phyloP scores from a whole-genome alignment of 92 coral and sea anemone species.

The Metridium senile region DNA sequence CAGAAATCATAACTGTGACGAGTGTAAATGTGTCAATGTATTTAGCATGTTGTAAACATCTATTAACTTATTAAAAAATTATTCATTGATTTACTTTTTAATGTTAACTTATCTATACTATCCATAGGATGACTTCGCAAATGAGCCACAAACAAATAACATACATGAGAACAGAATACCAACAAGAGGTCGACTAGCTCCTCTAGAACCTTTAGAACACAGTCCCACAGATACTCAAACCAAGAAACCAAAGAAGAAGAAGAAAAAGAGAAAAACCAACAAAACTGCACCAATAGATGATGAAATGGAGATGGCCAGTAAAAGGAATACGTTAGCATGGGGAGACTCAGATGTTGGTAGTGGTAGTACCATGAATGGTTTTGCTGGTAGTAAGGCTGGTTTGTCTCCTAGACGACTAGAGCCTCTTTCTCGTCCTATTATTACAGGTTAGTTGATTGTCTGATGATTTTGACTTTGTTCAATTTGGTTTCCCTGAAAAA shows the following conservation, averaged over 20 bases:
- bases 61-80: no score
- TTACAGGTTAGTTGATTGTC: constrained; percentile 24
- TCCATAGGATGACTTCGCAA: no score
- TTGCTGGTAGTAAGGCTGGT: constrained; percentile 56
- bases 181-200: constrained; percentile 27
- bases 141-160: neutral
- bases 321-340: constrained; percentile 72
- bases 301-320: constrained; percentile 21
- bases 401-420: constrained; percentile 68
- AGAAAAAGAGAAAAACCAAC: constrained; percentile 55
- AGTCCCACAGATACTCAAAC: constrained; percentile 40
- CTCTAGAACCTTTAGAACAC: constrained; percentile 11
- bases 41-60: no score
- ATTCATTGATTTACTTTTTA: no score
- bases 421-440: constrained; percentile 60
- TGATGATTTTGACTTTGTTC: neutral
- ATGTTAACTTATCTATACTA: no score
- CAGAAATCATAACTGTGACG: no score
- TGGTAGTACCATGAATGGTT: constrained; percentile 73
- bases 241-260: constrained; percentile 76
- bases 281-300: constrained; percentile 74
- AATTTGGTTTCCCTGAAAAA: neutral
- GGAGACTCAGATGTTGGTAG: constrained; percentile 47
- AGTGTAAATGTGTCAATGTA: no score
- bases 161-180: neutral